phyloP scores from a whole-genome alignment of 2,797 vertebrate species.

The Notamacropus eugenii region DNA sequence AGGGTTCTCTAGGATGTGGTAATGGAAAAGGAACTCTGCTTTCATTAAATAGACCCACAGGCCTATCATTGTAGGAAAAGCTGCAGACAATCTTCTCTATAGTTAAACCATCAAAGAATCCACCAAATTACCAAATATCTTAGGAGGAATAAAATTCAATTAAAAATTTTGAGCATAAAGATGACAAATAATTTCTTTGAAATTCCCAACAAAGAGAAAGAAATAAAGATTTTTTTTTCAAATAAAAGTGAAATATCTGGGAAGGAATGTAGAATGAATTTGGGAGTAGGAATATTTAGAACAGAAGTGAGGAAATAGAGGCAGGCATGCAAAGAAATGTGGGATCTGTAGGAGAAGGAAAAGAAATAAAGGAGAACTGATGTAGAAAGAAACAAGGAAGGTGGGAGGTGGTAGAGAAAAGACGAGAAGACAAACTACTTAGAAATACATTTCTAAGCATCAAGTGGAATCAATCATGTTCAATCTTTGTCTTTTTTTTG shows the following conservation, averaged over 20 bases:
- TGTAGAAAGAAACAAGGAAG: not conserved
- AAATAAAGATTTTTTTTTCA: not conserved
- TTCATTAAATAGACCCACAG: not conserved
- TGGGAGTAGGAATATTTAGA: not conserved
- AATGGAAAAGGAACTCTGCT: not conserved
- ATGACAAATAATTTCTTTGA: not conserved
- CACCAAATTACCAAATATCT: not conserved
- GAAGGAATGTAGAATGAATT: not conserved
- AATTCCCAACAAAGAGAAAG: not conserved
- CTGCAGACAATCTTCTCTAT: not conserved
- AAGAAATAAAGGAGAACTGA: not conserved
- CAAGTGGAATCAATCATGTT: not conserved
- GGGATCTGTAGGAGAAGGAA: not conserved
- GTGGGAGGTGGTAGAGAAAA: not conserved
- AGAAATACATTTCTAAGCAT: not conserved
- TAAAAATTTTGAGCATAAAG: not conserved
- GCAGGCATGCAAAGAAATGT: not conserved
- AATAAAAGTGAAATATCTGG: not conserved
- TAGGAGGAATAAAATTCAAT: not conserved
- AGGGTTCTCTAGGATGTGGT: not conserved
- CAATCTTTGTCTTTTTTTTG: not conserved
- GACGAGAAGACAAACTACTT: not conserved
- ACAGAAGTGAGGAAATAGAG: not conserved
- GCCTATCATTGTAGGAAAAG: not conserved
- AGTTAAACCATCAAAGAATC: not conserved